These are phyloP conservation scores for Palloptera scutellata DNA, from an alignment of 2,888 invertebrate genomes.

Conservation along the genomic window DNA sequence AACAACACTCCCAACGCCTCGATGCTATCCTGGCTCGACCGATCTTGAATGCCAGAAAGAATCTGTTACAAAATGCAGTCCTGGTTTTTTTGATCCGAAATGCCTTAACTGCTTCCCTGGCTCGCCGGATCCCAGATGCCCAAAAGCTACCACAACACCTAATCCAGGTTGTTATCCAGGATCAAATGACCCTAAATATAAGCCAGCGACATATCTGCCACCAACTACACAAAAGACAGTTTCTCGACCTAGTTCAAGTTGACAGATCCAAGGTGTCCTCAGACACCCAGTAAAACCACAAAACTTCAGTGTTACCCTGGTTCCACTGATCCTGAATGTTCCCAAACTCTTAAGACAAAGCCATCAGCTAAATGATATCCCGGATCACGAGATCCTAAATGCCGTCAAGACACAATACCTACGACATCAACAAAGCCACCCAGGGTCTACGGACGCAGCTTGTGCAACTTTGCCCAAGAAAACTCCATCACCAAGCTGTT, in stretches of 20 bases:
- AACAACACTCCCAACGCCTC: neutral
- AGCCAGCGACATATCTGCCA: slow-evolving; percentile 58
- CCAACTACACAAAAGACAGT: slow-evolving; percentile 39
- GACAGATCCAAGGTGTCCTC: slow-evolving; percentile 48
- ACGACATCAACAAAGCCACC: too few species aligned
- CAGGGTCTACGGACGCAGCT: too few species aligned
- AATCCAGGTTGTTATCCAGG: slow-evolving; percentile 55
- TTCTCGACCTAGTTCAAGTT: slow-evolving; percentile 29
- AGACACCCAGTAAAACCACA: slow-evolving; percentile 46
- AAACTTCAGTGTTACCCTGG: slow-evolving; percentile 53
- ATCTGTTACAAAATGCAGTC: slow-evolving; percentile 33
- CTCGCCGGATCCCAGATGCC: slow-evolving; percentile 60
- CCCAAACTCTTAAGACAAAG: too few species aligned
- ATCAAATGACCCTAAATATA: slow-evolving; percentile 51
- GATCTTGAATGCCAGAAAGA: slow-evolving; percentile 23
- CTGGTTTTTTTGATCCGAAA: slow-evolving; percentile 58
- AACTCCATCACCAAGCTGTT: too few species aligned
- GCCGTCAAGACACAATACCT: too few species aligned
- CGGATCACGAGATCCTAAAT: slow-evolving; percentile 41
- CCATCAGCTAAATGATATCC: too few species aligned
- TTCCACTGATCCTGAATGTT: slow-evolving; percentile 54
- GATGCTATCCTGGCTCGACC: slow-evolving; percentile 53
- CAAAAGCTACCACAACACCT: slow-evolving; percentile 41
- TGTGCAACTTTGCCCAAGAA: too few species aligned
- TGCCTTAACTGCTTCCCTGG: slow-evolving; percentile 59